Conservation (phyloP, 2,888 invertebrate genomes). For the Orthosia gothica region DNA sequence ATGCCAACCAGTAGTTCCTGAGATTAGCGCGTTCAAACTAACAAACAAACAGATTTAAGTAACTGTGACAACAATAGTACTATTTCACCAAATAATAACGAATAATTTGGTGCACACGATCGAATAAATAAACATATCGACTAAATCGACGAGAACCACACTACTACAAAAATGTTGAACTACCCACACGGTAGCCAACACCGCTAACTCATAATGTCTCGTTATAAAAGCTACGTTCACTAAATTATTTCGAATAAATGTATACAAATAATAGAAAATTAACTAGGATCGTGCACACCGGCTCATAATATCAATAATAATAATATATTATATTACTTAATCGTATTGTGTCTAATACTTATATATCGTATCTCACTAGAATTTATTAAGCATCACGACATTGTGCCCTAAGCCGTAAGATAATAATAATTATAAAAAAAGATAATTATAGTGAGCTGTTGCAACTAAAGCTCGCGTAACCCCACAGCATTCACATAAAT, state of each 20-base stretch:
- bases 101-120: constrained; percentile 56
- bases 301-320: constrained; percentile 67
- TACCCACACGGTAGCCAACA: constrained; percentile 41
- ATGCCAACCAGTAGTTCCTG: too few species aligned
- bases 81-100: constrained; percentile 33
- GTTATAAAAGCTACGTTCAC: constrained; percentile 57
- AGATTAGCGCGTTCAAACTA: too few species aligned
- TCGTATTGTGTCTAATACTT: constrained; percentile 74
- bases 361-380: constrained; percentile 76
- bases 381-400: constrained; percentile 73
- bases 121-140: constrained; percentile 63
- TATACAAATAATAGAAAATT: constrained; percentile 42
- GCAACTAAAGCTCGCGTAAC: constrained; percentile 49
- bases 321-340: constrained; percentile 69
- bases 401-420: constrained; percentile 74
- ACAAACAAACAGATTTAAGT: too few species aligned
- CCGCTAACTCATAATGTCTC: constrained; percentile 50
- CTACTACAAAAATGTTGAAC: constrained; percentile 40
- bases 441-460: constrained; percentile 59
- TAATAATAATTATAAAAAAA: constrained; percentile 62
- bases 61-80: constrained; percentile 29
- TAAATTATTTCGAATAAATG: constrained; percentile 56
- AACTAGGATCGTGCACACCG: constrained; percentile 69
- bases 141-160: constrained; percentile 44
- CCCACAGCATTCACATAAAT: not conserved